Conservation (phyloP, 1,140 invertebrate species). For the Drosophila sturtevanti region DNA sequence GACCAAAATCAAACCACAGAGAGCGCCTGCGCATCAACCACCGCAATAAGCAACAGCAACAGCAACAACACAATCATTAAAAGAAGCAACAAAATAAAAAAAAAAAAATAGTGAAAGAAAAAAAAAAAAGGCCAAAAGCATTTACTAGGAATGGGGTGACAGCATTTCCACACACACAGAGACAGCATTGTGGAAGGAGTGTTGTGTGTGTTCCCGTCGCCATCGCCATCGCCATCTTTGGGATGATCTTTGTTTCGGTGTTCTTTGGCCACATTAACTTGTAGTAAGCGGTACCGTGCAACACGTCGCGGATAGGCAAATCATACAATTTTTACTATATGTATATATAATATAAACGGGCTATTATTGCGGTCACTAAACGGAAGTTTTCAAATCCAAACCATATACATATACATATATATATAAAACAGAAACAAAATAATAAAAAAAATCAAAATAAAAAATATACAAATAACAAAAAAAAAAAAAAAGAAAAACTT, state of each 20-base stretch:
- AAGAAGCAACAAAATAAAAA: conserved; percentile 7
- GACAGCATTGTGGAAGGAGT: conserved; percentile 54
- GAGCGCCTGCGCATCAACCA: conserved; percentile 69
- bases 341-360: conserved; percentile 27
- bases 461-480: conserved; percentile 22
- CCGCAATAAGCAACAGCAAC: conserved; percentile 30
- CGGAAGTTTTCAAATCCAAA: conserved; percentile 5
- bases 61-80: conserved; percentile 4
- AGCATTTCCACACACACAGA: not conserved
- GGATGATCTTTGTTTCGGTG: conserved; percentile 39
- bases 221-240: conserved; percentile 70
- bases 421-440: conserved; percentile 19
- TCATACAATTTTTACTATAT: not conserved
- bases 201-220: conserved; percentile 11
- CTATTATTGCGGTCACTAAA: conserved; percentile 3
- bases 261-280: conserved; percentile 69
- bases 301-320: conserved; percentile 67
- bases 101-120: conserved; percentile 6
- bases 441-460: not conserved
- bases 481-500: conserved; percentile 5
- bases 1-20: conserved; percentile 21
- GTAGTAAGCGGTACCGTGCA: conserved; percentile 77
- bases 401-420: conserved; percentile 24
- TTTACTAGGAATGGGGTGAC: conserved; percentile 1
- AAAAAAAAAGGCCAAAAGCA: not conserved